phyloP scores from a whole-genome alignment of 2,888 invertebrate species.

The Frankliniella intonsa region DNA sequence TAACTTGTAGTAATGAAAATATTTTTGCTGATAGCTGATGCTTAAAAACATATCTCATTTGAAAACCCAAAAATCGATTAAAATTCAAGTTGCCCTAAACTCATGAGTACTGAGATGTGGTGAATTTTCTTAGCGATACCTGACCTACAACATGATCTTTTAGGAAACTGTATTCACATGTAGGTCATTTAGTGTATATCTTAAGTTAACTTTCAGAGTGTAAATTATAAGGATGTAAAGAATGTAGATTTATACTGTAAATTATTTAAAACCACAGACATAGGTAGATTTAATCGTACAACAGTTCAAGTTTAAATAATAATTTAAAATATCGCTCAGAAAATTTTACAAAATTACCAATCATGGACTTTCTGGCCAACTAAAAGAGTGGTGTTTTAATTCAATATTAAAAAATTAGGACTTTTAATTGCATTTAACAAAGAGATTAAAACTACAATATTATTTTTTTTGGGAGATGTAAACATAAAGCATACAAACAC shows the following conservation, averaged over 20 bases:
- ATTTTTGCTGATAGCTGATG: too few species aligned
- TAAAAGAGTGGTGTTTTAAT: background rate
- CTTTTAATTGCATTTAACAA: background rate
- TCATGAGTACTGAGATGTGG: too few species aligned
- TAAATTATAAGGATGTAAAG: background rate
- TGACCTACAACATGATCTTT: conserved; percentile 12
- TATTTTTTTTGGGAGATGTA: background rate
- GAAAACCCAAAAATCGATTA: too few species aligned
- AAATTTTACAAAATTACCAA: background rate
- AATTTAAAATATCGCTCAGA: background rate
- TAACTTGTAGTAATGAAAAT: too few species aligned
- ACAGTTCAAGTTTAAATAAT: background rate
- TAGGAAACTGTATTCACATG: background rate
- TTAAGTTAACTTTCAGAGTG: background rate
- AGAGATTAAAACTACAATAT: background rate
- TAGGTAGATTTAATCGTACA: background rate
- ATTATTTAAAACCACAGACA: background rate
- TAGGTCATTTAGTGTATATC: background rate
- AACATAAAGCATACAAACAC: background rate
- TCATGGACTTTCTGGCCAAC: background rate
- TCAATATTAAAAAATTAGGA: background rate
- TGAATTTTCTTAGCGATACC: too few species aligned
- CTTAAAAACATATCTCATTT: too few species aligned
- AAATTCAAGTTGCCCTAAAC: too few species aligned
- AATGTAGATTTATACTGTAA: background rate